These are phyloP conservation scores for Mungos mungo DNA, from an alignment of 2,113 vertebrate genomes.

Conservation along the genomic window DNA sequence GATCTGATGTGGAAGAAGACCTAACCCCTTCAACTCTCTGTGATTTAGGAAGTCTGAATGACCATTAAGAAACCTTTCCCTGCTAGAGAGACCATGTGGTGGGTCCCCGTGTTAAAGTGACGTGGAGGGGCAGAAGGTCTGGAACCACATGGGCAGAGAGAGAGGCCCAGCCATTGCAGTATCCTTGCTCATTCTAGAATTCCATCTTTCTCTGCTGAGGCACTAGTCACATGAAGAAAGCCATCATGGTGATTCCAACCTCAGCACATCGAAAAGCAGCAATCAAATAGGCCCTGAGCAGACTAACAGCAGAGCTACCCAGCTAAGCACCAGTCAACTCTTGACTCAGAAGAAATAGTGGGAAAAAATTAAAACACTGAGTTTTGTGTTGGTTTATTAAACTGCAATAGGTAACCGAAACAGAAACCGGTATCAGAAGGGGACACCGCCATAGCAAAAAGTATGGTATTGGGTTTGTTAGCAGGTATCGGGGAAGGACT, in stretches of 20 bases:
- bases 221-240: background rate
- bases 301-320: background rate
- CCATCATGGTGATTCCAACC: background rate
- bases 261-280: background rate
- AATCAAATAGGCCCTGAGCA: background rate
- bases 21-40: background rate
- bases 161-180: background rate
- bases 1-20: background rate
- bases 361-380: background rate
- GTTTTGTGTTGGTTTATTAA: background rate
- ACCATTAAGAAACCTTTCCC: background rate
- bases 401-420: background rate
- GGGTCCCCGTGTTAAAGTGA: background rate
- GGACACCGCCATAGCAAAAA: background rate
- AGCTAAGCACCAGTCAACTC: background rate
- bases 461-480: background rate
- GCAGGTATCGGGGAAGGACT: background rate
- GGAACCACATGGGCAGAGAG: background rate
- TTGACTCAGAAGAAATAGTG: background rate
- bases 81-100: background rate
- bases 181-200: background rate
- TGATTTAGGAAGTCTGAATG: background rate
- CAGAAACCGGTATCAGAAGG: background rate
- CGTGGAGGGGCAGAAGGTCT: background rate
- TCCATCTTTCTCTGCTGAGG: background rate